A percentile compares a stretch with the other conserved stretches of the same genome.
Evolutionary conservation across 2,888 invertebrate genomes (phyloP).

Genomic region (Pheosia tremula): DNA sequence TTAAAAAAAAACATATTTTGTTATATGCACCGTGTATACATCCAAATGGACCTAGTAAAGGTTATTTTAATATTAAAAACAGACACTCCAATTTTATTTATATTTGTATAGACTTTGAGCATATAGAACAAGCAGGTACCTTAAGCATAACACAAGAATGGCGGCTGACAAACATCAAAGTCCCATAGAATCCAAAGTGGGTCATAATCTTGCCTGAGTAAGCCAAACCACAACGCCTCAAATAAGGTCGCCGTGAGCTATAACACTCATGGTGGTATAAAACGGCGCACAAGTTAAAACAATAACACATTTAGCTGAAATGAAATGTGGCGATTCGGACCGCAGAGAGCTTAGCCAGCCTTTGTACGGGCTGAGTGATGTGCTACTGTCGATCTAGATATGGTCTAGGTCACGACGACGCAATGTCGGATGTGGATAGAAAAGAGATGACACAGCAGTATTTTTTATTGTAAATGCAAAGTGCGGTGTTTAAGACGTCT

Average conservation of each 20-base stretch:
- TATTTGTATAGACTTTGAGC: too few species aligned
- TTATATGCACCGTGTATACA: too few species aligned
- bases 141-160: background rate
- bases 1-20: too few species aligned
- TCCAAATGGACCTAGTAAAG: too few species aligned
- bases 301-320: slow-evolving; percentile 69
- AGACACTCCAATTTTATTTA: too few species aligned
- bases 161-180: background rate
- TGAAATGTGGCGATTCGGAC: slow-evolving; percentile 54
- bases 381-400: slow-evolving; percentile 45
- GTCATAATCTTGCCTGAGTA: slow-evolving; percentile 21
- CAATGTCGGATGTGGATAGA: slow-evolving; percentile 12
- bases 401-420: slow-evolving; percentile 44
- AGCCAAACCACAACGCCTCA: slow-evolving; percentile 49
- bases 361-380: slow-evolving; percentile 19
- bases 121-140: too few species aligned
- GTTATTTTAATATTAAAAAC: too few species aligned
- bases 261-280: slow-evolving; percentile 50
- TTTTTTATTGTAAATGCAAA: background rate
- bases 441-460: background rate
- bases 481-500: too few species aligned
- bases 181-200: slow-evolving; percentile 27
- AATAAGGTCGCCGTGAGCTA: slow-evolving; percentile 49
- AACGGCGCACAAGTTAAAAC: slow-evolving; percentile 65
- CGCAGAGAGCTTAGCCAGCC: slow-evolving; percentile 37